Base-by-base conservation (phyloP, 2,797 vertebrate genomes). In the Eremophila alpestris region DNA sequence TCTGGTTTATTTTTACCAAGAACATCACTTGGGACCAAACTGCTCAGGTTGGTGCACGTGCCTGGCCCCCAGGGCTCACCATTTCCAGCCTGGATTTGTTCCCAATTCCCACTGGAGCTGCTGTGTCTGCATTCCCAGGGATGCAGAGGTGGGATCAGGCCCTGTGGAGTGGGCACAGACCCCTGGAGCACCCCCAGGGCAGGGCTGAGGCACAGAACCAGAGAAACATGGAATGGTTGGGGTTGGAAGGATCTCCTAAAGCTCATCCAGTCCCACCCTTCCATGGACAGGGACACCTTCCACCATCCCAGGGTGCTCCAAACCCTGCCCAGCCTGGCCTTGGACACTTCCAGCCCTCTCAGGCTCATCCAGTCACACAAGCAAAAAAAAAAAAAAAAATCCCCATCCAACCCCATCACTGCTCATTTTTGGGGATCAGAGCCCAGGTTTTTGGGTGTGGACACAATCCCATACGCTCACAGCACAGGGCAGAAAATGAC, bases 131-230 rank as follows among this genome's bases (percentile, higher is more conserved):
- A 16, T 7, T 26, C 49, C 75, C 2, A 6, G 51, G 14, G 40
- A 6, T 2, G 2, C 12, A 4, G 10, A 3, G 0, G 4, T 6
- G 17, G 18, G 24, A 9, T n/a, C 29, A 52, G 65, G 36, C 14
- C 0, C 2, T 7, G 55, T 3, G 9, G 67, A 40, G 62, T 5
- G 1, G 59, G 49, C 48, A 51, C 30, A 80, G 87, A 49, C 1
- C 21, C 14, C n/a, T 52, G 11, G 19, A 40, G 56, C 34, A 17
- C 11, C 38, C 43, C 43, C 75, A 52, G 63, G 63, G 46, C 24
- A 7, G 6, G 59, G 49, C 56, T 60, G 60, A 18, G 51, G 41
- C 62, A 41, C 69, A 55, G 77, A 34, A 20, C 19, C 77, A 60
- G 7, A 14, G 41, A 32, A 18, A 9, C 17, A 5, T 1, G 6